Base-by-base conservation (phyloP, 2,888 invertebrate species). In the Tridacna crocea region DNA sequence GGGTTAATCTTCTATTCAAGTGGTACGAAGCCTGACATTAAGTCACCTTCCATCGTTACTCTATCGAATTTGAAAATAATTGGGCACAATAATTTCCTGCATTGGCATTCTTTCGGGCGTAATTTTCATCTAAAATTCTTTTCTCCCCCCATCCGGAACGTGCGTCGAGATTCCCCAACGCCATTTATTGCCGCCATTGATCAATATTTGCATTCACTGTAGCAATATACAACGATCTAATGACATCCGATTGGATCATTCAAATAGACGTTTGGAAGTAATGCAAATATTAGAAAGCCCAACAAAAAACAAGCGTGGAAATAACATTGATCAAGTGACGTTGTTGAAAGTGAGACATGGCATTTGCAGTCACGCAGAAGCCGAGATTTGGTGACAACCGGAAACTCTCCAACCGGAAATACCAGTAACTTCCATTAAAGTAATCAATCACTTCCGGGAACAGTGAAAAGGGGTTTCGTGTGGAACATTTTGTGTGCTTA, bases 361-460 rank as follows among this genome's bases (percentile, higher is more conserved):
- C 81, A 84, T 84, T 87, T 80, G 82, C 72, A 79, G 87, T 84
- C 87, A 87, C 87, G 87, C 82, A 82, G 83, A 77, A 61, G 78
- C 76, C 77, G 72, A 75, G 79, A 81, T 81, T 78, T 75, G 77
- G 81, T 87, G 87, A 87, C 87, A 87, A 78, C 88, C 88, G 85
- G 88, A 88, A 87, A 85, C 77, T 72, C 76, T 75, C 74, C 79
- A 79, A 83, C 82, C 87, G 88, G 88, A 88, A 82, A 88, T 87
- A 88, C 88, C 83, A 88, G 88, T 87, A 85, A 88, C 87, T 88
- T 88, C 88, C 88, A 88, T 88, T 88, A 88, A 87, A 81, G 88
- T 79, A 87, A 87, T 87, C 87, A 87, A 87, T 84, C 84, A 75
- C 84, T 87, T 87, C 87, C 87, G 87, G 87, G 72, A 75, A 58